Percentiles rank a stretch among this genome's conserved stretches.
Conservation (phyloP, 2,113 vertebrate genomes). For the Anolis carolinensis region DNA sequence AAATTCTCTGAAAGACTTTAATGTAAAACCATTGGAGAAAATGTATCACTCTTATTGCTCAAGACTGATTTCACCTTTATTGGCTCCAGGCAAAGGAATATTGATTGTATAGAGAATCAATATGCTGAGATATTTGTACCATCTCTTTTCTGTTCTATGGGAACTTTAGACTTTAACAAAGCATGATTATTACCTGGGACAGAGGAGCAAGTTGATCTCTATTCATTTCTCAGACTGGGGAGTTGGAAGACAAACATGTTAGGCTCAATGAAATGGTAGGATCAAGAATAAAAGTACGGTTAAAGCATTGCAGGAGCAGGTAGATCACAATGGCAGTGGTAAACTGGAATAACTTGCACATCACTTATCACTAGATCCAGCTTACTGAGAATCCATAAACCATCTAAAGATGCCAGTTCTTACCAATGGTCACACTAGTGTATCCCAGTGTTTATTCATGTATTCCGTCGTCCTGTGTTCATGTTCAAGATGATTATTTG, state of each 20-base stretch:
- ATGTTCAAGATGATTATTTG: background rate
- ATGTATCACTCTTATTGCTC: background rate
- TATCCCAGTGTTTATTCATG: background rate
- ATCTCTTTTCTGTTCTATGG: constrained; percentile 40
- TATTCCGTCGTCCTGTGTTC: background rate
- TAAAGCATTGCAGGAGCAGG: background rate
- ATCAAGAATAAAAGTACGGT: background rate
- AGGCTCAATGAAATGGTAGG: constrained; percentile 24
- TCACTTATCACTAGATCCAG: background rate
- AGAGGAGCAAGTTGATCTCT: constrained; percentile 35
- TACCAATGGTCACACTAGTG: background rate
- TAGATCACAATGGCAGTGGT: background rate
- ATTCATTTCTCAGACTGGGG: constrained; percentile 32
- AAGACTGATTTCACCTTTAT: constrained; percentile 40
- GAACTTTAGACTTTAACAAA: constrained; percentile 6
- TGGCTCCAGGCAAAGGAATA: constrained; percentile 31
- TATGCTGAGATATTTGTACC: constrained; percentile 40
- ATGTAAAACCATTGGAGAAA: background rate
- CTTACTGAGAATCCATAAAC: background rate
- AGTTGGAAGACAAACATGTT: constrained; percentile 12
- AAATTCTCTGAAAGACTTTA: constrained; percentile 3
- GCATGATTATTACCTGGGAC: background rate
- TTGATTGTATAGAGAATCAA: constrained; percentile 43
- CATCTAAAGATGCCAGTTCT: background rate
- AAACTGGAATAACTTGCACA: constrained; percentile 10